Evolutionary conservation across 1,140 invertebrate species (phyloP).

Genomic region (Metopolophium dirhodum): DNA sequence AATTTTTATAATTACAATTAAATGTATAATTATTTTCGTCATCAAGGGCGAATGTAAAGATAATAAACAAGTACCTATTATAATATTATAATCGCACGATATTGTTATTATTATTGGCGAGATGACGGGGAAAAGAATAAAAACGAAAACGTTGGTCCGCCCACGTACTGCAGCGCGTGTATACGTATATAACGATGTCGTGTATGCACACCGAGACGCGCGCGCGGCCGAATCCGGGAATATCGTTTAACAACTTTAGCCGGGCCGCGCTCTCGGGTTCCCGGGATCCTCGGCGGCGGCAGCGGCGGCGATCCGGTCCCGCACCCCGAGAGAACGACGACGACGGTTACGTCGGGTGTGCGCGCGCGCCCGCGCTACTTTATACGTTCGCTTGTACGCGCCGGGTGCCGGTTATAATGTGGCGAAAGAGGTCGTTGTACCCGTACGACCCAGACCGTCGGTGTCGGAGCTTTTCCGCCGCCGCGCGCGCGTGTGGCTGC

Average conservation of each 20-base stretch:
- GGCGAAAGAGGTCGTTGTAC: slow-evolving; percentile 51
- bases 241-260: slow-evolving; percentile 52
- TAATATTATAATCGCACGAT: too few relatives aligned
- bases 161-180: background rate
- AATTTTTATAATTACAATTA: too few relatives aligned
- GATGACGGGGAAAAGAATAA: background rate
- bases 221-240: background rate
- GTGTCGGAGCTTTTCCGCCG: background rate
- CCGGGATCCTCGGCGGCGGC: slow-evolving; percentile 17
- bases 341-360: too few relatives aligned
- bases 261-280: slow-evolving; percentile 38
- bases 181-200: background rate
- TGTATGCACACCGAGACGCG: background rate
- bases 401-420: background rate
- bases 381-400: too few relatives aligned
- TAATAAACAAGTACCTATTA: background rate
- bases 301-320: background rate
- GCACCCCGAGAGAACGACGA: background rate
- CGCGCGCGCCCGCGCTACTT: background rate
- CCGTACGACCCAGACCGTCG: slow-evolving; percentile 54
- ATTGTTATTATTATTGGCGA: background rate
- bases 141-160: background rate
- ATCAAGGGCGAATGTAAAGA: background rate
- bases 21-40: too few relatives aligned
- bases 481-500: slow-evolving; percentile 41